phyloP scores from a whole-genome alignment of 2,888 invertebrate species.

The Vanessa cardui region DNA sequence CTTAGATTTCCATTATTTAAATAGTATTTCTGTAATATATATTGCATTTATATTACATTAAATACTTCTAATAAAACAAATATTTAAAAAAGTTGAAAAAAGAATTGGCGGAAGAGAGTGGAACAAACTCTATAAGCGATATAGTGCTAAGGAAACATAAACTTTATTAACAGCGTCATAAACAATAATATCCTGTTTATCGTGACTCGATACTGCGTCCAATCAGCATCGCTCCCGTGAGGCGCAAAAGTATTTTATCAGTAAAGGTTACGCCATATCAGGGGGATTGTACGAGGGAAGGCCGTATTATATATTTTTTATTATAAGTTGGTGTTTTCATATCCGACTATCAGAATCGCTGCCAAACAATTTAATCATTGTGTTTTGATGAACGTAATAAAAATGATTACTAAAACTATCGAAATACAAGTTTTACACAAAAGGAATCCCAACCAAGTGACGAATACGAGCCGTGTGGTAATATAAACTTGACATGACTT shows the following conservation, averaged over 20 bases:
- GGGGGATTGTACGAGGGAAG: not conserved
- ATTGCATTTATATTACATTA: not conserved
- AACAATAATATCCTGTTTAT: slow-evolving; percentile 52
- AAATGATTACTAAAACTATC: no score
- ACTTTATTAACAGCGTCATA: slow-evolving; percentile 52
- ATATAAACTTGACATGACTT: slow-evolving; percentile 8
- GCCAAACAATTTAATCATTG: no score
- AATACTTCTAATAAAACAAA: not conserved
- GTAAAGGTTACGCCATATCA: slow-evolving; percentile 21
- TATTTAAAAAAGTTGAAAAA: no score
- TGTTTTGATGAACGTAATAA: no score
- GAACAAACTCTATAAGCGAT: slow-evolving; percentile 19
- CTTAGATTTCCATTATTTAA: no score
- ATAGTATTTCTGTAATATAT: not conserved
- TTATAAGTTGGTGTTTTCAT: no score
- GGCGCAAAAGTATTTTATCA: slow-evolving; percentile 53
- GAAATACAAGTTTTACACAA: no score
- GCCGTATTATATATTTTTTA: no score
- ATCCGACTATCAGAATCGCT: no score
- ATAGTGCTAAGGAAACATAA: slow-evolving; percentile 27
- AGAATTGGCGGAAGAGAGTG: slow-evolving; percentile 13
- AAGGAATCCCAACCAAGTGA: not conserved
- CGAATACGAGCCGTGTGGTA: not conserved
- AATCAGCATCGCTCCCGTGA: slow-evolving; percentile 60
- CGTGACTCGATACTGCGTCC: slow-evolving; percentile 58